Percentiles rank a stretch among this genome's conserved stretches.
These are phyloP conservation scores for Corapipo altera DNA, from an alignment of 2,113 vertebrate species.

Conservation along the genomic window DNA sequence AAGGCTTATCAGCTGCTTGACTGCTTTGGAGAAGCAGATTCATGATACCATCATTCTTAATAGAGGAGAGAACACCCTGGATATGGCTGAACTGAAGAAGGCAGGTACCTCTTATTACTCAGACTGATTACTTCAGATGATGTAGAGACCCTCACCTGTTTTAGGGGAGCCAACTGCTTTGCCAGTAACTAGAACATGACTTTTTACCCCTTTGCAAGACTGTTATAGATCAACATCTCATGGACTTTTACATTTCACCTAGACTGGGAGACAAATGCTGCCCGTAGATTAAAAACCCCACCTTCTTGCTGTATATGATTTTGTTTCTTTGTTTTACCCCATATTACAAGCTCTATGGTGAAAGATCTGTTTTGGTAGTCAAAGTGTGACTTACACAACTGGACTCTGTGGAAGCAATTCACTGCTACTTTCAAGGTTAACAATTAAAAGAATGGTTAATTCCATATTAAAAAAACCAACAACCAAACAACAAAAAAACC, in stretches of 20 bases:
- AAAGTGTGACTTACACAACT: not conserved
- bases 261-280: not conserved
- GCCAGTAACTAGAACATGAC: not conserved
- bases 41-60: not conserved
- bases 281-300: not conserved
- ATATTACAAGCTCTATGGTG: not conserved
- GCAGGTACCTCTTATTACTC: not conserved
- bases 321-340: not conserved
- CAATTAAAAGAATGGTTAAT: not conserved
- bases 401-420: not conserved
- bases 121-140: not conserved
- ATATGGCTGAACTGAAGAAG: not conserved
- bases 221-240: fast-evolving
- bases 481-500: not conserved
- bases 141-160: not conserved
- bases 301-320: not conserved
- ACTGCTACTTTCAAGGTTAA: not conserved
- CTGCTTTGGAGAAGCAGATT: not conserved
- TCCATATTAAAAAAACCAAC: not conserved
- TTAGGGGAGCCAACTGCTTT: not conserved
- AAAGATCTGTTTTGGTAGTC: not conserved
- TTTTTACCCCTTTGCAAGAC: not conserved
- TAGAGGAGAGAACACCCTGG: not conserved
- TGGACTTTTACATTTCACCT: not conserved
- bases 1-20: not conserved